phyloP scores from a whole-genome alignment of 2,113 vertebrate species.

The Chlorodrepanis virens region DNA sequence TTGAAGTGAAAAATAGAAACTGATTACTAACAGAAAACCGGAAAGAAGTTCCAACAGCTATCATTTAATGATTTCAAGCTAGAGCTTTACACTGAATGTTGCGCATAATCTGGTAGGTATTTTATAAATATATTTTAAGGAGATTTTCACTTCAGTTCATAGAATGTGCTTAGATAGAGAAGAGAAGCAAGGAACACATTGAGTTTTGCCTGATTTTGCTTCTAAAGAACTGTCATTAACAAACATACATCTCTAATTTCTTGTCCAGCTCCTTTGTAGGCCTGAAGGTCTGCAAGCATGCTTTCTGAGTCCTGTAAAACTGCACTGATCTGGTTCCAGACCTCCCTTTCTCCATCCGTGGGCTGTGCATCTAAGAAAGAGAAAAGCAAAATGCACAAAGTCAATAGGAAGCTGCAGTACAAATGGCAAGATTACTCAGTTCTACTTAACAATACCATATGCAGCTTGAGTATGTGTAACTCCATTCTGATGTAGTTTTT shows the following conservation, averaged over 20 bases:
- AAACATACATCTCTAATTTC: slow-evolving; percentile 95
- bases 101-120: background rate
- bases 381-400: slow-evolving; percentile 12
- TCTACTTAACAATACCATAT: background rate
- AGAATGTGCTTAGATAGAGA: background rate
- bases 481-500: background rate
- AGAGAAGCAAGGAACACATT: background rate
- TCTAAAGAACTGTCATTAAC: background rate
- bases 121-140: background rate
- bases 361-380: slow-evolving; percentile 89
- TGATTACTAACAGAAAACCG: background rate
- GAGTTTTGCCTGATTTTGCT: background rate
- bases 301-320: slow-evolving; percentile 96
- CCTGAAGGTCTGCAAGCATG: slow-evolving; percentile 91
- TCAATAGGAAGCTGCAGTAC: background rate
- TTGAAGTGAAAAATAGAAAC: background rate
- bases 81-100: background rate
- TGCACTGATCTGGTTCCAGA: slow-evolving; percentile 96
- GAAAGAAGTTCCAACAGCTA: background rate
- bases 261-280: slow-evolving; percentile 95
- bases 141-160: background rate
- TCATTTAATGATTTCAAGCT: background rate
- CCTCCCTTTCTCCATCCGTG: slow-evolving; percentile 90
- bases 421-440: background rate
- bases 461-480: background rate